Evolutionary conservation across 1,140 invertebrate genomes (phyloP).

Genomic region (Anastrepha obliqua): DNA sequence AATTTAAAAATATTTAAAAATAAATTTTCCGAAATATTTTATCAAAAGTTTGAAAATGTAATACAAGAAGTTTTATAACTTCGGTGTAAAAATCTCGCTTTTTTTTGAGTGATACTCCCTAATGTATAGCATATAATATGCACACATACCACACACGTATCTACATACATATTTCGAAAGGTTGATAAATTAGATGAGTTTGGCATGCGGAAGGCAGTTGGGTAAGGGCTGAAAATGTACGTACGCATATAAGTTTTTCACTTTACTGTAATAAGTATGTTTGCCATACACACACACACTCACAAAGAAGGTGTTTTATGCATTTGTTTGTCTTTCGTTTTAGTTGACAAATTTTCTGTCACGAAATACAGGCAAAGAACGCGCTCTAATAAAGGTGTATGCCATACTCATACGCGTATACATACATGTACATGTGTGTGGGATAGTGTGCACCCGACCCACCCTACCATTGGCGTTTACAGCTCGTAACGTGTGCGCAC

Average conservation of each 20-base stretch:
- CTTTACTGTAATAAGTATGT: too few relatives aligned
- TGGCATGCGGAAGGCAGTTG: not conserved
- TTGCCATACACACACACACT: not conserved
- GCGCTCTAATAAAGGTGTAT: not conserved
- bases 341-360: slow-evolving; percentile 19
- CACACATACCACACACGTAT: too few relatives aligned
- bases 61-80: too few relatives aligned
- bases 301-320: not conserved
- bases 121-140: too few relatives aligned
- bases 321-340: not conserved
- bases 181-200: not conserved
- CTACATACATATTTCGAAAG: too few relatives aligned
- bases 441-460: not conserved
- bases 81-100: too few relatives aligned
- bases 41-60: too few relatives aligned
- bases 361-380: not conserved
- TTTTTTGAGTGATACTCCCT: too few relatives aligned
- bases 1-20: too few relatives aligned
- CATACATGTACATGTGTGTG: not conserved
- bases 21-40: too few relatives aligned
- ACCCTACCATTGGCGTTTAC: not conserved
- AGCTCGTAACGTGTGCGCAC: slow-evolving; percentile 37
- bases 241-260: too few relatives aligned
- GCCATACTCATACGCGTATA: not conserved
- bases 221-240: not conserved